Evolutionary conservation across 2,797 vertebrate species (phyloP), one percentile per base, ranked within the genome.

Genomic region (Fundulus diaphanus): DNA sequence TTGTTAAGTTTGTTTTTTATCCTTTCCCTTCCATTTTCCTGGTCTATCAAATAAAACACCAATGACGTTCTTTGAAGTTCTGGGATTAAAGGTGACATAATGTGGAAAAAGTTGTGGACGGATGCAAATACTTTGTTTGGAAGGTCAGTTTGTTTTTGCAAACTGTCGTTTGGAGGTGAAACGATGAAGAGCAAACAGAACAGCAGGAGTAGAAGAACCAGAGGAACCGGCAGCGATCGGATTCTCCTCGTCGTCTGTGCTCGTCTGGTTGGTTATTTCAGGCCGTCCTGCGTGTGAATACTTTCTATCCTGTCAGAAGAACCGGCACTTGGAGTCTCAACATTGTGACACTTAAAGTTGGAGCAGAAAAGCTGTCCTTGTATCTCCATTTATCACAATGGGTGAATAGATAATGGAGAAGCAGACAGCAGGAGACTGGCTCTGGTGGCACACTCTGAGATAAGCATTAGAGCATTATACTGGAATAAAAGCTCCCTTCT

Each of bases 321-420:
- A 63, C 61, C 51, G 24, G 33, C 44, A 63, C 70, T 78, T 42
- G 35, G 49, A 77, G 80, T 77, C 54, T 82, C 5, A 7, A 75
- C 73, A 78, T 63, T 27, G 56, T 81, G 79, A 67, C 87, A 79
- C 79, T 52, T 37, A 5, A 54, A 68, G 77, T 69, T 5, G 7
- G 56, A 69, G 77, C 56, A 73, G 82, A 88, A 83, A 73, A 69
- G 82, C 66, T 40, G 75, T 74, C 63, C 71, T 77, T 84, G 81
- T 84, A 61, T 81, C 46, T 68, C n/a, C 65, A 77, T 81, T 88
- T 90, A 85, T 92, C 77, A 2, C 75, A 27, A 67, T 44, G 57
- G 54, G 73, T 70, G 82, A 81, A 83, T 74, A 89, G 78, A 85
- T 87, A 77, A 72, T 77, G 85, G 72, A 56, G 72, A 87, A 85